Evolutionary conservation across 2,797 vertebrate species (phyloP).

Genomic region (Etheostoma perlongum): DNA sequence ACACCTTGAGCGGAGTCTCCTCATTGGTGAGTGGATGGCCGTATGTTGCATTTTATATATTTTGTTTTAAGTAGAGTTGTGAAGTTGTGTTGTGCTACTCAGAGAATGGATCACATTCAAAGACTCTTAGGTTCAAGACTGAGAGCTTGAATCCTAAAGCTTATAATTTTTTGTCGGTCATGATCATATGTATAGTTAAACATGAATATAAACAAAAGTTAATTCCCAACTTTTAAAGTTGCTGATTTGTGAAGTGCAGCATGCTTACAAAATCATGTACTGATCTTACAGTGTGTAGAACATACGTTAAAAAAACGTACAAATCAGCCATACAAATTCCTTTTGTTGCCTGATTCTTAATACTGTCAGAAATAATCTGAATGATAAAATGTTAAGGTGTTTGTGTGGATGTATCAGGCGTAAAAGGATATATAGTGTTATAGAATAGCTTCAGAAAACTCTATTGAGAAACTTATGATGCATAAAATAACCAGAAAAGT

Average conservation of each 20-base stretch:
- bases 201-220: neutral
- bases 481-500: neutral
- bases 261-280: neutral
- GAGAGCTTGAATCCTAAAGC: conserved; percentile 1
- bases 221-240: neutral
- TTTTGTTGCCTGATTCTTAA: conserved; percentile 42
- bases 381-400: conserved; percentile 7
- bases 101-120: conserved; percentile 9
- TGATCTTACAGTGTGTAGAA: neutral
- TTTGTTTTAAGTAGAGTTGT: conserved; percentile 12
- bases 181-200: neutral
- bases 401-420: neutral
- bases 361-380: conserved; percentile 28
- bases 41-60: conserved; percentile 25
- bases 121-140: neutral
- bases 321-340: conserved; percentile 42
- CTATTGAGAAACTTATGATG: neutral
- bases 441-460: neutral
- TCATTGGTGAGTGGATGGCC: conserved; percentile 69
- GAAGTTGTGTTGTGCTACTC: conserved; percentile 19
- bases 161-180: neutral
- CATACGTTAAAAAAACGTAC: neutral
- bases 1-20: conserved; percentile 43
- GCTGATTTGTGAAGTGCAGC: neutral
- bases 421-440: neutral